Base-by-base conservation (phyloP, 2,113 vertebrate species). In the Urocynchramus pylzowi region DNA sequence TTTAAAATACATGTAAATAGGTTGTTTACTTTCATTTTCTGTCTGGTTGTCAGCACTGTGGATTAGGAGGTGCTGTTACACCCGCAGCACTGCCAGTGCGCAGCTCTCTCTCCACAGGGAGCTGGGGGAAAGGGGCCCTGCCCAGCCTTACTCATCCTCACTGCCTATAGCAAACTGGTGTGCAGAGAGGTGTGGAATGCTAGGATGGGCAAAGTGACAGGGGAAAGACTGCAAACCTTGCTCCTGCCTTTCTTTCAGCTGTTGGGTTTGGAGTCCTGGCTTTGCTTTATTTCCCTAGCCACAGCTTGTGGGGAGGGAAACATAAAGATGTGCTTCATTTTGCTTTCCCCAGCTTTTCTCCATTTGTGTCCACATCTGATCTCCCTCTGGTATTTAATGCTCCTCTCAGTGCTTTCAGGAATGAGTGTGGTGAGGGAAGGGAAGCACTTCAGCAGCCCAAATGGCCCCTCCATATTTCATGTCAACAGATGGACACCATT, bases 1-100 rank as follows among this genome's bases (percentile, higher is more conserved):
- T 94, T 96, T 95, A 86, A 94, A 84, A 70, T 53, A 53, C 56
- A 30, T 60, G 79, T 86, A 75, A 90, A 90, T 77, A 88, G 12
- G 20, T 84, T 94, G 89, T 84, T 96, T 92, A 39, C 60, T 81
- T 93, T 90, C 64, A 53, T 59, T 60, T 76, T 60, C 78, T 65
- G 67, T 27, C n/a, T 16, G 84, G 31, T 16, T 52, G 49, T 69
- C 78, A 71, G 47, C 4, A 0, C 6, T 30, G 45, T n/a, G 30
- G n/a, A 71, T 84, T 44, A 56, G 42, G 67, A 64, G 41, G 45
- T 19, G 31, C 39, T 56, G 33, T 39, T 70, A 39, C 0, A 5
- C 9, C 44, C 1, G 0, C 18, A 78, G 74, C 63, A 35, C 28
- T 39, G 69, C 53, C 85, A 50, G 16, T 2, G 26, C 9, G 1